Percentiles rank a stretch among this genome's conserved stretches.
phyloP scores from a whole-genome alignment of 2,797 vertebrate species.

The Lithobates pipiens region DNA sequence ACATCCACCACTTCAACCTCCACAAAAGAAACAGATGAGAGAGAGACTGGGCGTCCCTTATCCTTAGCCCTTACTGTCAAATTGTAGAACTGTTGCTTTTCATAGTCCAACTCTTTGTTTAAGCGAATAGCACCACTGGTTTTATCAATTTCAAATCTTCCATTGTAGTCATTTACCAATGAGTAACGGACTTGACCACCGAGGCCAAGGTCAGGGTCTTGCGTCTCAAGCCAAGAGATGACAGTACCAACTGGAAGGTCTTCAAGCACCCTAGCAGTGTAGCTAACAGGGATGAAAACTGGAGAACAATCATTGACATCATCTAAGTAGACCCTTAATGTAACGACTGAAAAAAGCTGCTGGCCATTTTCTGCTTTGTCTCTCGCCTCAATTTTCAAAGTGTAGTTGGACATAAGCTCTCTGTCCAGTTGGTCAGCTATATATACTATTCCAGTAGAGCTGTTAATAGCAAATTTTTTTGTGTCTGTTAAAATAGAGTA shows the following conservation, averaged over 20 bases:
- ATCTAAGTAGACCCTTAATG: conserved; percentile 84
- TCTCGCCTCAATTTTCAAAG: conserved; percentile 91
- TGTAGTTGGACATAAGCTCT: conserved; percentile 85
- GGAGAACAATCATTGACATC: conserved; percentile 98
- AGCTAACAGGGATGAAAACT: conserved; percentile 88
- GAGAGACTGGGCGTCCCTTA: conserved; percentile 91
- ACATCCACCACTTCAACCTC: conserved; percentile 97
- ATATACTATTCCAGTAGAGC: conserved; percentile 89
- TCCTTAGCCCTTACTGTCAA: conserved; percentile 94
- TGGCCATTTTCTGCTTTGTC: conserved; percentile 86
- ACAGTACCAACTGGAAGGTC: conserved; percentile 92
- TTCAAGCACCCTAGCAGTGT: conserved; percentile 89
- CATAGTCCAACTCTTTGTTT: conserved; percentile 91
- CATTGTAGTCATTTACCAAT: conserved; percentile 88
- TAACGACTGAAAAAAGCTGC: conserved; percentile 86
- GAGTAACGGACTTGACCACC: conserved; percentile 94
- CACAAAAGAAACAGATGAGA: conserved; percentile 91
- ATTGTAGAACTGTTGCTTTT: conserved; percentile 96
- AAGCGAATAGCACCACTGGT: conserved; percentile 90
- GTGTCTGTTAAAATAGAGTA: conserved; percentile 92
- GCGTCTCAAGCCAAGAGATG: conserved; percentile 94
- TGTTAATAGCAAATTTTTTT: conserved; percentile 90
- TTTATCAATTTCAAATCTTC: conserved; percentile 92
- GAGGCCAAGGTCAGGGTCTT: conserved; percentile 91
- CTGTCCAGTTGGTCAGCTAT: conserved; percentile 91